These are phyloP conservation scores for Gasteruption jaculator DNA, from an alignment of 2,888 invertebrate species.

Conservation along the genomic window DNA sequence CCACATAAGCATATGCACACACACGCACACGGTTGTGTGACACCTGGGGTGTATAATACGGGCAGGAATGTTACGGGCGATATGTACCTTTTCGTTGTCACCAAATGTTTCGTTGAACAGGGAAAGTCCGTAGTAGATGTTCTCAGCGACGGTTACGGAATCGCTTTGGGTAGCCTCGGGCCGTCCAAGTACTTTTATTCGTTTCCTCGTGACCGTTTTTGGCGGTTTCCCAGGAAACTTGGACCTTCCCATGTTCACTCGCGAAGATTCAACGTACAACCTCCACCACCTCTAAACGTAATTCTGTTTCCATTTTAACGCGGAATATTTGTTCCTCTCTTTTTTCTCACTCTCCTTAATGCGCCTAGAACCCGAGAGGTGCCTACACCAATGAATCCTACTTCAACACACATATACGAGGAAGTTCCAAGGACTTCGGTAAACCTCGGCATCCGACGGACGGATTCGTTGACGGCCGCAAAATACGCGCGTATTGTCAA, in stretches of 20 bases:
- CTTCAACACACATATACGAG: conserved; percentile 27
- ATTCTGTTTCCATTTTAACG: conserved; percentile 44
- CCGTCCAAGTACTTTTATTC: conserved; percentile 73
- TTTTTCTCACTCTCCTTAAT: conserved; percentile 24
- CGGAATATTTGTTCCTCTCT: conserved; percentile 19
- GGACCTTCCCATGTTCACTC: conserved; percentile 71
- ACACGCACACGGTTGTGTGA: too few species aligned
- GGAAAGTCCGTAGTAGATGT: conserved; percentile 51
- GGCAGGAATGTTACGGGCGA: conserved; percentile 11
- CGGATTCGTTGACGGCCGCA: conserved; percentile 32
- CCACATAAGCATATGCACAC: too few species aligned
- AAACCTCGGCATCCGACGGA: conserved; percentile 30
- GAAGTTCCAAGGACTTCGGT: conserved; percentile 24
- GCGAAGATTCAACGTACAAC: conserved; percentile 58
- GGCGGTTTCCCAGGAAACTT: conserved; percentile 86
- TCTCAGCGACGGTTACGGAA: conserved; percentile 53
- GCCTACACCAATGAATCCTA: conserved; percentile 36
- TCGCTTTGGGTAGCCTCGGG: conserved; percentile 54
- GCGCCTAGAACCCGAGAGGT: conserved; percentile 34
- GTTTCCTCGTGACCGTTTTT: conserved; percentile 80
- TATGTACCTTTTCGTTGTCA: conserved; percentile 49
- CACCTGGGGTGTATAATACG: too few species aligned
- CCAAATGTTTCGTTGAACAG: conserved; percentile 49
- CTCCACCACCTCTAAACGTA: conserved; percentile 40
- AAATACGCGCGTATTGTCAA: conserved; percentile 43